Evolutionary conservation across 2,113 vertebrate species (phyloP).

Genomic region (Cygnus atratus): DNA sequence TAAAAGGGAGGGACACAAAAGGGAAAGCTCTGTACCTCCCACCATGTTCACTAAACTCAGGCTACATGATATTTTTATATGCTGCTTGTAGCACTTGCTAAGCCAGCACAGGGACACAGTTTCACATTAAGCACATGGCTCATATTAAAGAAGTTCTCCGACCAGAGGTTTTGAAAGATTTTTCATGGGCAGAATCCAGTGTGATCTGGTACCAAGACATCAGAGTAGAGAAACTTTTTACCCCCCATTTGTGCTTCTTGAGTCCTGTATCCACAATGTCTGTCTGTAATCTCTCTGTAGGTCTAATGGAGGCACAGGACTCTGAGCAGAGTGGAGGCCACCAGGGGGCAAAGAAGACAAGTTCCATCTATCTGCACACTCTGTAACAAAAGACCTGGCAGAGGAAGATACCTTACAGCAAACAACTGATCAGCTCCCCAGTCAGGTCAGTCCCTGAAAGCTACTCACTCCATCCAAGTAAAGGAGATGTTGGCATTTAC

Average conservation of each 20-base stretch:
- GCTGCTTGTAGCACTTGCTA: background rate
- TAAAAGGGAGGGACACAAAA: background rate
- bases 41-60: background rate
- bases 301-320: background rate
- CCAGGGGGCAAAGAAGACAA: background rate
- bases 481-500: background rate
- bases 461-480: background rate
- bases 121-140: background rate
- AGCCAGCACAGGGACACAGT: background rate
- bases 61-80: background rate
- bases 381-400: background rate
- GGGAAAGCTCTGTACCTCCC: background rate
- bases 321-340: background rate
- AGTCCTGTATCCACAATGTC: background rate
- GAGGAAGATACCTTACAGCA: background rate
- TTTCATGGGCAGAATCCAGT: background rate
- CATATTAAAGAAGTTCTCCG: background rate
- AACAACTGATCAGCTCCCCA: background rate
- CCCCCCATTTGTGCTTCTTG: background rate
- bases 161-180: background rate
- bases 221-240: background rate
- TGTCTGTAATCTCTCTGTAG: background rate
- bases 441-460: background rate
- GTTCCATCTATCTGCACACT: background rate
- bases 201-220: background rate